Evolutionary conservation across 2,888 invertebrate genomes (phyloP).

Genomic region (Heterodera filipjevi): DNA sequence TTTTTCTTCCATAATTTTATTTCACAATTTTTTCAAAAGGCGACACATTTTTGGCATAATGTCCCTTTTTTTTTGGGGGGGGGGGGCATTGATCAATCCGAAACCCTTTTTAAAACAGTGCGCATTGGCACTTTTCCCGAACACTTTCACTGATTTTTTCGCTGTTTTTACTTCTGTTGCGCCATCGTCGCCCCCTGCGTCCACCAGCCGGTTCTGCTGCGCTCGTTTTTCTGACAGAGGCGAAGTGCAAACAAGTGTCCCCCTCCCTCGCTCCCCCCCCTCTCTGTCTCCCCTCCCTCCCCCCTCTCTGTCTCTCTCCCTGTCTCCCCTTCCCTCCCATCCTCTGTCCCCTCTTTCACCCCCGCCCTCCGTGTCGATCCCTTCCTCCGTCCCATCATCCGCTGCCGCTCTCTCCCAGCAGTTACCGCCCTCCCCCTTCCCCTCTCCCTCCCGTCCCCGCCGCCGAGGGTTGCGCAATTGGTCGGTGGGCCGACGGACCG

Average conservation of each 20-base stretch:
- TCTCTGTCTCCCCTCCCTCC: too few relatives aligned
- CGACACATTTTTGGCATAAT: too few relatives aligned
- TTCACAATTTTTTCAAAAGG: too few relatives aligned
- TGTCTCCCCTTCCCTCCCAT: too few relatives aligned
- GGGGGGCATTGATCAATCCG: too few relatives aligned
- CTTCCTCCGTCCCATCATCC: neutral
- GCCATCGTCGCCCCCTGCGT: neutral
- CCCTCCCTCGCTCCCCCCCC: too few relatives aligned
- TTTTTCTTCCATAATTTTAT: too few relatives aligned
- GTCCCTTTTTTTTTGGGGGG: too few relatives aligned
- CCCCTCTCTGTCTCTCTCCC: too few relatives aligned
- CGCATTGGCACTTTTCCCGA: neutral
- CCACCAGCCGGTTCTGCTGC: neutral
- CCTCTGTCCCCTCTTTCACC: neutral
- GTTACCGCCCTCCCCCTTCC: neutral
- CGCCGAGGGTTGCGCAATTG: neutral
- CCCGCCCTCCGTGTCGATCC: neutral
- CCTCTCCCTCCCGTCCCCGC: too few relatives aligned
- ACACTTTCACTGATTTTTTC: neutral
- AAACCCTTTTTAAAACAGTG: too few relatives aligned
- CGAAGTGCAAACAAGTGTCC: neutral
- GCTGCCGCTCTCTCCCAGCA: neutral
- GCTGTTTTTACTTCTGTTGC: neutral
- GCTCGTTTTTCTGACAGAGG: neutral
- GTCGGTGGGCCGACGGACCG: neutral